Evolutionary conservation across 2,113 vertebrate genomes (phyloP).

Genomic region (Sterrhoptilus dennistouni): DNA sequence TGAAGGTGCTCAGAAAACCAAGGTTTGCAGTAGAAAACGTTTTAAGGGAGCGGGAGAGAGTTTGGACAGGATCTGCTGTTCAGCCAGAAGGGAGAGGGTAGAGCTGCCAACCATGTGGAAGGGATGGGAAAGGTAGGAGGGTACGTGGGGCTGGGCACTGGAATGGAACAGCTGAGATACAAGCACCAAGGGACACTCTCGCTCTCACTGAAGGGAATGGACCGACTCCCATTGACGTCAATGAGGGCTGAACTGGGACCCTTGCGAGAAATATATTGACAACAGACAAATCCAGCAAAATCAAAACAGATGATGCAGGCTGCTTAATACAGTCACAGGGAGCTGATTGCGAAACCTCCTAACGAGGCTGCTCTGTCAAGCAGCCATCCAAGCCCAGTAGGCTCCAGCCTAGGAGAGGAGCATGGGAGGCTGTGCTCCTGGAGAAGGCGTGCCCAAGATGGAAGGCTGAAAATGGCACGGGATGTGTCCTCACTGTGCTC

Average conservation of each 20-base stretch:
- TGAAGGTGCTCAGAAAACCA: background rate
- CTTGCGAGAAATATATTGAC: slow-evolving; percentile 66
- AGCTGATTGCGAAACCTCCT: slow-evolving; percentile 57
- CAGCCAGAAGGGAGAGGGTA: background rate
- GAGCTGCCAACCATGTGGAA: background rate
- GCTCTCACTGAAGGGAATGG: slow-evolving; percentile 56
- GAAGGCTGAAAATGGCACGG: background rate
- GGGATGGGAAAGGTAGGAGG: slow-evolving; percentile 18
- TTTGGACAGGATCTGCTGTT: background rate
- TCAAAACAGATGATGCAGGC: slow-evolving; percentile 68
- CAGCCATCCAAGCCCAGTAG: slow-evolving; percentile 46
- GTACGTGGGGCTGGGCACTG: background rate
- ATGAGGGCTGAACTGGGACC: slow-evolving; percentile 62
- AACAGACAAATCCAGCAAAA: slow-evolving; percentile 65
- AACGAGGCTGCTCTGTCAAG: slow-evolving; percentile 29
- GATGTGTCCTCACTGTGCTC: background rate
- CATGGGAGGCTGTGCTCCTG: background rate
- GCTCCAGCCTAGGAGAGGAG: slow-evolving; percentile 18
- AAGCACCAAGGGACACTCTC: slow-evolving; percentile 23
- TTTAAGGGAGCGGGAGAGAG: background rate
- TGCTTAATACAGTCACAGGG: slow-evolving; percentile 46
- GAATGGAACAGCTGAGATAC: background rate
- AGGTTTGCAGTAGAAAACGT: background rate
- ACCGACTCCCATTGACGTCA: slow-evolving; percentile 67
- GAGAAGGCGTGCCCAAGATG: background rate